phyloP scores from a whole-genome alignment of 2,113 vertebrate species.

The Scalopus aquaticus region DNA sequence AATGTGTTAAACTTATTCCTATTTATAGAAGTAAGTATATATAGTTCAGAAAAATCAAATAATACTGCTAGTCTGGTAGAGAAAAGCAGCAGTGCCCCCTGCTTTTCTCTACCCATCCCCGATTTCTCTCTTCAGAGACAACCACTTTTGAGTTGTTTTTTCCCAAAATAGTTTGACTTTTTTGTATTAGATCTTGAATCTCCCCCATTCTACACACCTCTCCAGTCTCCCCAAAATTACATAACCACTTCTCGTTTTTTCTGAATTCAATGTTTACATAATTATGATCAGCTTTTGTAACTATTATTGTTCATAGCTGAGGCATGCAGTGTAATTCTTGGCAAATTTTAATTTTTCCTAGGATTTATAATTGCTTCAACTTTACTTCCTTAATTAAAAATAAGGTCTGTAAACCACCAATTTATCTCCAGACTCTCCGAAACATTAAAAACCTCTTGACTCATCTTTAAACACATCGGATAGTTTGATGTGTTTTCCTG shows the following conservation, averaged over 20 bases:
- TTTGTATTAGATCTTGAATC: neutral
- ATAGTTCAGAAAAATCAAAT: constrained; percentile 11
- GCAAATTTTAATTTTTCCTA: constrained; percentile 5
- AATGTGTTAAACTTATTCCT: neutral
- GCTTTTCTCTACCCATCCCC: neutral
- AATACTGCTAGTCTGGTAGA: neutral
- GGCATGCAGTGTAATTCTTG: neutral
- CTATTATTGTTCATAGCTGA: neutral
- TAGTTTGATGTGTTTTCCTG: neutral
- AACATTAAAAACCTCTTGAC: neutral
- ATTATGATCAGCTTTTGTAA: neutral
- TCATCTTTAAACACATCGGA: neutral
- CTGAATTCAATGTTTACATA: neutral
- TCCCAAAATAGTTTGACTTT: neutral
- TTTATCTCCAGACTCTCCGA: neutral
- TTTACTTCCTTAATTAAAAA: neutral
- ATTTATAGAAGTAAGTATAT: neutral
- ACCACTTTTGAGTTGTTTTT: neutral
- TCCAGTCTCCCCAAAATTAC: neutral
- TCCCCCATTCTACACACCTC: neutral
- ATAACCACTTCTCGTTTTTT: constrained; percentile 1
- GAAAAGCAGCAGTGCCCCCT: neutral
- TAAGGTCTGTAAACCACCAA: neutral
- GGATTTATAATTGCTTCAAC: neutral
- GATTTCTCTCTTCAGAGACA: neutral